phyloP scores from a whole-genome alignment of 2,113 vertebrate genomes.

The Protobothrops flavoviridis region DNA sequence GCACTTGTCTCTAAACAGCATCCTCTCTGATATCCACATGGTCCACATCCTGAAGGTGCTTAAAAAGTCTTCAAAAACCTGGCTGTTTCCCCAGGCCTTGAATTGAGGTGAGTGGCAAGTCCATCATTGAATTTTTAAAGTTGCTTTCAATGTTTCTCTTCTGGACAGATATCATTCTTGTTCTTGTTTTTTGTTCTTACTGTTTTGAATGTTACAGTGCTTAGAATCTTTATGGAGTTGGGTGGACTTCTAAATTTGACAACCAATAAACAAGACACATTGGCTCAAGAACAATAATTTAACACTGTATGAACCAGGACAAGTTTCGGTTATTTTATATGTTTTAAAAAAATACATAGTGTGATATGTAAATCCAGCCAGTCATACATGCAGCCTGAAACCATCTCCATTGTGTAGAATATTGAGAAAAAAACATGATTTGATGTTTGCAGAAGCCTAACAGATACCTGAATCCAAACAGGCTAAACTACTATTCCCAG shows the following conservation, averaged over 20 bases:
- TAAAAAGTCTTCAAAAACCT: neutral
- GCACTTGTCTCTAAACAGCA: neutral
- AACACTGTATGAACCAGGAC: neutral
- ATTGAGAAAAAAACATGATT: neutral
- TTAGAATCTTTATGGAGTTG: neutral
- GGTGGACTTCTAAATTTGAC: neutral
- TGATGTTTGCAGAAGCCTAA: neutral
- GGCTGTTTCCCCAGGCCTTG: neutral
- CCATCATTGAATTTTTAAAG: neutral
- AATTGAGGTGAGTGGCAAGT: neutral
- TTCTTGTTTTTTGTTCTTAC: neutral
- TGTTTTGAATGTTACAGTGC: neutral
- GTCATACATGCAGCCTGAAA: neutral
- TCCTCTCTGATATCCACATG: neutral
- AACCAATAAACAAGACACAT: neutral
- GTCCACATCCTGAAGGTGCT: neutral
- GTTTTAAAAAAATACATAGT: neutral
- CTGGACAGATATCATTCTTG: neutral
- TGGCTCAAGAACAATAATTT: neutral
- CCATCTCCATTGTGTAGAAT: neutral
- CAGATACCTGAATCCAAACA: neutral
- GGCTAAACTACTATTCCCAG: neutral
- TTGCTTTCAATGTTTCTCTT: neutral
- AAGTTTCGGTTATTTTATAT: neutral
- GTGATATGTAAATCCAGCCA: neutral